Evolutionary conservation across 2,888 invertebrate genomes (phyloP).

Genomic region (Gastracanthus pulcherrimus): DNA sequence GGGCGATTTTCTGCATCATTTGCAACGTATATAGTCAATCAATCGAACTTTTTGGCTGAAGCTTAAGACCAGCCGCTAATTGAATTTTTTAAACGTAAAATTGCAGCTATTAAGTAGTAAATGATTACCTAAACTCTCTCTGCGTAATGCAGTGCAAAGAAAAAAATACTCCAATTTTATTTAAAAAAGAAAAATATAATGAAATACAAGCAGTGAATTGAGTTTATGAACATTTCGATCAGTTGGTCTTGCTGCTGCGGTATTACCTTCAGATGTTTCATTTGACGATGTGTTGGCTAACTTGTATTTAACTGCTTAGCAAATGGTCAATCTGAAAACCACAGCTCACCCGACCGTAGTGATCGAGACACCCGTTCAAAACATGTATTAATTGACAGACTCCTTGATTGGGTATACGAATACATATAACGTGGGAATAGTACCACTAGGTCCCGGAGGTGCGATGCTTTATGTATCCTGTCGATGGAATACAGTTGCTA

Average conservation of each 20-base stretch:
- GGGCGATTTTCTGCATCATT: conserved; percentile 54
- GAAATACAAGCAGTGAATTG: too few relatives aligned
- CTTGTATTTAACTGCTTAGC: conserved; percentile 2
- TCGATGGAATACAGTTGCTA: background rate
- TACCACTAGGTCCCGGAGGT: background rate
- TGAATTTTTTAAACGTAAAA: conserved; percentile 39
- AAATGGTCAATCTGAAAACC: conserved; percentile 22
- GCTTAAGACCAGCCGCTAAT: conserved; percentile 26
- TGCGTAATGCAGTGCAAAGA: background rate
- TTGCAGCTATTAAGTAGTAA: background rate
- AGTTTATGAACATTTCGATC: too few relatives aligned
- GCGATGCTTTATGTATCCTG: conserved; percentile 14
- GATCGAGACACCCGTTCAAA: background rate
- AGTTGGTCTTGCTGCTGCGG: background rate
- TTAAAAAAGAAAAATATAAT: too few relatives aligned
- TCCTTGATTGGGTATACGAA: conserved; percentile 27
- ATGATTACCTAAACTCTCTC: too few relatives aligned
- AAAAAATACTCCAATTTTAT: too few relatives aligned
- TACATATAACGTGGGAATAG: background rate
- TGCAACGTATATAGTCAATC: conserved; percentile 34
- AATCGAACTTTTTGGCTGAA: conserved; percentile 19
- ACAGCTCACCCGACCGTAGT: background rate
- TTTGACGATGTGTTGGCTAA: background rate
- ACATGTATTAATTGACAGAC: conserved; percentile 3
- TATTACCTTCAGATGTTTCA: background rate